Evolutionary conservation across 2,113 vertebrate genomes (phyloP).

Genomic region (Anguilla rostrata): DNA sequence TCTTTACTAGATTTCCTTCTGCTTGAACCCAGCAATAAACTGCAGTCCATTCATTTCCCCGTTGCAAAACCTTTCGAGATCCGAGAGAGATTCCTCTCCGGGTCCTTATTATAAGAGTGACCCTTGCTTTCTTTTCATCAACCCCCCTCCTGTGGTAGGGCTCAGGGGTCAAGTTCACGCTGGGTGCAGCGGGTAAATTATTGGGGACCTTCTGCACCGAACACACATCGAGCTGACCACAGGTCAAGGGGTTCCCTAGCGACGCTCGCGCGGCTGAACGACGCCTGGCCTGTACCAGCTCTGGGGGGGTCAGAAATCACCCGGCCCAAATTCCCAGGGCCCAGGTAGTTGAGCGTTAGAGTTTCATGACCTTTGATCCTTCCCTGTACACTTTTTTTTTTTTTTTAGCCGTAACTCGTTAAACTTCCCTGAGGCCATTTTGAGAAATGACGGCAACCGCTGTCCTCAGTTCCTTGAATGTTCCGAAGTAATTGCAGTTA

Average conservation of each 20-base stretch:
- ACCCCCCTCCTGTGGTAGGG: not conserved
- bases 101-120: not conserved
- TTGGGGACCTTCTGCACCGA: not conserved
- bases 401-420: not conserved
- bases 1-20: too few relatives aligned
- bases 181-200: not conserved
- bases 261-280: not conserved
- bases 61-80: not conserved
- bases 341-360: not conserved
- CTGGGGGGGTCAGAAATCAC: not conserved
- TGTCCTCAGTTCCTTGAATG: too few relatives aligned
- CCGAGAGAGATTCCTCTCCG: not conserved
- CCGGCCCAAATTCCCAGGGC: not conserved
- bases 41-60: not conserved
- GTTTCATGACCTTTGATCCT: not conserved
- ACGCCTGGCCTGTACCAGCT: not conserved
- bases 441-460: not conserved
- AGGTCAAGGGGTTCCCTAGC: not conserved
- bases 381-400: not conserved
- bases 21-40: too few relatives aligned
- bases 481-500: too few relatives aligned
- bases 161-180: not conserved
- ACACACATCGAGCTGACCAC: not conserved
- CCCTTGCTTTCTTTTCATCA: not conserved
- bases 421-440: not conserved